Percentiles rank a stretch among this genome's conserved stretches.
phyloP scores from a whole-genome alignment of 30 jellyfish, hydroid and myxozoan genomes.

The Sanderia malayensis region DNA sequence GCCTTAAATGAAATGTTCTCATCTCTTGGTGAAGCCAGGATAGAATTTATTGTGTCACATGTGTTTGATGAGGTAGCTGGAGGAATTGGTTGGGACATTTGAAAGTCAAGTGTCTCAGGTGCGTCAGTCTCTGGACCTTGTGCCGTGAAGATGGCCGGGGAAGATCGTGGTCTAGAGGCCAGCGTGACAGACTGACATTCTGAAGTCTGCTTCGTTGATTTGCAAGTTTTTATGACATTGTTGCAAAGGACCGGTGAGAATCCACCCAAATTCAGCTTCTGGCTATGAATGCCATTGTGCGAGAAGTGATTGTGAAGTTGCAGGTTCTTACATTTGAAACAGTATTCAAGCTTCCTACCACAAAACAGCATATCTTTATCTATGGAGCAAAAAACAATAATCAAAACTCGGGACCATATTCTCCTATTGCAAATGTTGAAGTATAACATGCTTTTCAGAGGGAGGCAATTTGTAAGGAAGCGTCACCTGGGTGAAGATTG shows the following conservation, averaged over 20 bases:
- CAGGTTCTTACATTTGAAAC: conserved; percentile 19
- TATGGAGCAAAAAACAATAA: conserved; percentile 13
- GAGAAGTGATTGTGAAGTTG: conserved; percentile 40
- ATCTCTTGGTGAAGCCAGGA: no score
- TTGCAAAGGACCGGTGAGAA: conserved; percentile 24
- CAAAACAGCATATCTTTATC: conserved; percentile 3
- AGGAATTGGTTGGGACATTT: no score
- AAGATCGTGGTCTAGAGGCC: conserved; percentile 46
- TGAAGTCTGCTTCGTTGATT: conserved; percentile 21
- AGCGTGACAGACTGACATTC: conserved; percentile 25
- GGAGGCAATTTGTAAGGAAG: no score
- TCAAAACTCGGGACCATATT: no score
- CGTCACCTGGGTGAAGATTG: no score
- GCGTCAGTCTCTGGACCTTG: background rate
- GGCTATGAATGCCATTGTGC: conserved; percentile 10
- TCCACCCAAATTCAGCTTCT: conserved; percentile 48
- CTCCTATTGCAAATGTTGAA: no score
- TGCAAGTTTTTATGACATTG: conserved; percentile 38
- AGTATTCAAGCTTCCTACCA: conserved; percentile 36
- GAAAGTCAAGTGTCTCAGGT: no score
- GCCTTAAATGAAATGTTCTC: no score
- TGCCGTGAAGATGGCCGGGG: conserved; percentile 30
- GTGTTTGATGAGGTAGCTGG: no score
- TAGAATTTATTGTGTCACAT: no score
- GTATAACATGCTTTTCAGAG: no score